Evolutionary conservation across 2,888 invertebrate species (phyloP).

Genomic region (Conchocele bisecta): DNA sequence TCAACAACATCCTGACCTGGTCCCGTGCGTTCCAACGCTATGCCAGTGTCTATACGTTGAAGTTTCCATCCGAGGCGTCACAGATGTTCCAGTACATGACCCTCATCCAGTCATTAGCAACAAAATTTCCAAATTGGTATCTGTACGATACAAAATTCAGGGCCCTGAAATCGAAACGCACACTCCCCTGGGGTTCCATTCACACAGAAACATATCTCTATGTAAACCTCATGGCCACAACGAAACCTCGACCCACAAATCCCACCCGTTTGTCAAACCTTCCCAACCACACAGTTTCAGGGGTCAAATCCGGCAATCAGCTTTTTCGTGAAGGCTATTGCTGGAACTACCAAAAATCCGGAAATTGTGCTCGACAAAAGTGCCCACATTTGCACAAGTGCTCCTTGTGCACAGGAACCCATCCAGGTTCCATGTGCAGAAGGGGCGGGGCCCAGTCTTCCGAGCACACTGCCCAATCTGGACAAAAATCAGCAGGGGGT

Average conservation of each 20-base stretch:
- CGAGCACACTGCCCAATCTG: too few relatives aligned
- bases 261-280: too few relatives aligned
- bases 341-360: not conserved
- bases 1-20: slow-evolving; percentile 16
- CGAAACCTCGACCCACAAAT: too few relatives aligned
- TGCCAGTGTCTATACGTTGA: slow-evolving; percentile 3
- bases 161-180: not conserved
- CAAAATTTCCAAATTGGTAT: slow-evolving; percentile 1
- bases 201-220: too few relatives aligned
- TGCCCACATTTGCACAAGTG: not conserved
- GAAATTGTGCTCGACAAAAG: not conserved
- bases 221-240: too few relatives aligned
- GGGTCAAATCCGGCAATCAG: too few relatives aligned
- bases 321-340: not conserved
- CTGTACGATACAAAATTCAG: slow-evolving; percentile 22
- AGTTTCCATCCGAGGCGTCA: slow-evolving; percentile 2
- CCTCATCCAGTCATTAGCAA: slow-evolving; percentile 10
- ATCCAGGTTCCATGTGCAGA: not conserved
- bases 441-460: too few relatives aligned
- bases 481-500: too few relatives aligned
- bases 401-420: not conserved
- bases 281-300: too few relatives aligned
- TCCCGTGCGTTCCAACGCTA: slow-evolving; percentile 13
- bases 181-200: slow-evolving; percentile 7
- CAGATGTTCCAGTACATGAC: slow-evolving; percentile 21